Percentiles rank a stretch among this genome's conserved stretches.
phyloP scores from a whole-genome alignment of 1,140 invertebrate species.

The Whitmania pigra region DNA sequence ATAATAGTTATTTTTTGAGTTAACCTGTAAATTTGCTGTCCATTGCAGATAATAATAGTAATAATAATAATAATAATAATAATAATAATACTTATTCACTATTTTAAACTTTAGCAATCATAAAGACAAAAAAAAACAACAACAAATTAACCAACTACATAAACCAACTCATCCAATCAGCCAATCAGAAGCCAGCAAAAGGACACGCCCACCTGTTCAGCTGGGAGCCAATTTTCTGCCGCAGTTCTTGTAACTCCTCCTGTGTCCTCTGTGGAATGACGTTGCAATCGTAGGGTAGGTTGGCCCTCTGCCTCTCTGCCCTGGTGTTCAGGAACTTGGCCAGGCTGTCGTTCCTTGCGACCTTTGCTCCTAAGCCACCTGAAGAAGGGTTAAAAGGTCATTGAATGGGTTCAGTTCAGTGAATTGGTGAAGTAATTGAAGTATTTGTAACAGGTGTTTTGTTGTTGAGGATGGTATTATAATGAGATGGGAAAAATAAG shows the following conservation, averaged over 20 bases:
- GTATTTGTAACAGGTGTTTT: too few species aligned
- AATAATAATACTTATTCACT: too few species aligned
- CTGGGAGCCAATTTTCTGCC: conserved; percentile 83
- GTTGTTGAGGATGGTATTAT: too few species aligned
- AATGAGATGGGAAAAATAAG: too few species aligned
- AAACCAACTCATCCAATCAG: not conserved
- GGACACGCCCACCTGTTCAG: conserved; percentile 59
- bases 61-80: too few species aligned
- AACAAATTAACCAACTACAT: not conserved
- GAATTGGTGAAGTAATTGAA: too few species aligned
- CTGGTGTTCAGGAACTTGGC: conserved; percentile 80
- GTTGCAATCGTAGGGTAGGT: conserved; percentile 80
- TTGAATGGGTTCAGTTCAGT: too few species aligned
- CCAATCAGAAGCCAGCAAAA: not conserved
- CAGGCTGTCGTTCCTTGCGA: conserved; percentile 59
- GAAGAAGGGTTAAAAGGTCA: too few species aligned
- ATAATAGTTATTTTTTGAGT: too few species aligned
- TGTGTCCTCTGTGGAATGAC: conserved; percentile 83
- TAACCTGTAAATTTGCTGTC: too few species aligned
- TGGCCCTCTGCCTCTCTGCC: conserved; percentile 57
- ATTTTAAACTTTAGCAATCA: too few species aligned
- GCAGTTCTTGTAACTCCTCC: conserved; percentile 79
- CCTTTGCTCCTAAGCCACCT: conserved; percentile 22
- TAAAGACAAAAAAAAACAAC: not conserved
- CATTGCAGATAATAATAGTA: too few species aligned